Base-by-base conservation (phyloP, 1,140 invertebrate species). In the Sinella curviseta region DNA sequence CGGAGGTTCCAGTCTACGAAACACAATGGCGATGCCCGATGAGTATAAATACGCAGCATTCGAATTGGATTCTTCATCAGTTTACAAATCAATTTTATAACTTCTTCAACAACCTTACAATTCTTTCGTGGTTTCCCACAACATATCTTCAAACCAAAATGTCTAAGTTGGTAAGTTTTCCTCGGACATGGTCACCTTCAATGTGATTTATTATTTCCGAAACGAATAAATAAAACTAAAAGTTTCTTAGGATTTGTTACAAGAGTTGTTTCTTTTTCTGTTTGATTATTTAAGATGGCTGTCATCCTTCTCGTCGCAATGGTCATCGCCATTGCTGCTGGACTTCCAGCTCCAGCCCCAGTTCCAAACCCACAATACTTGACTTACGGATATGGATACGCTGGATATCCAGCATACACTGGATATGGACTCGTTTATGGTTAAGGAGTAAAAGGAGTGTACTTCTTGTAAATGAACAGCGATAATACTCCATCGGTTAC, bases 111-210 rank as follows among this genome's bases (percentile, higher is more conserved):
- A 70, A 70, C 12, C 26, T 31, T 33, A 16, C 65, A 70, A 30
- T 14, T 2, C 30, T 70, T 60, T 24, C 24, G 55, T 70, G 65
- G 65, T 12, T 17, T 24, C 12, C 65, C 65, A 70, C 65, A 26
- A 48, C 24, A 12, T 17, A 60, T 17, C 28, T 54, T 14, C 55
- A 75, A 73, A 54, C 70, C 75, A 76, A 80, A 28, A 80, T 80
- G 79, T 33, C 33, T 35, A 80, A 80, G 36, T 65, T 80, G 36
- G 79, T 80, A 80, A 80, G 79, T 76, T n/a, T n/a, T n/a, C n/a
- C n/a, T n/a, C n/a, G n/a, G n/a, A n/a, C 20, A 24, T 20, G 17
- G 20, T 0, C 1, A 33, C 35, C 26, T 75, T 4, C 4, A 55
- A 33, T 77, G 55, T 65, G 1, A 35, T 77, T 60, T n/a, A n/a